A percentile compares a stretch with the other conserved stretches of the same genome.
phyloP scores from a whole-genome alignment of 2,888 invertebrate species.

The Saturnia pavonia region DNA sequence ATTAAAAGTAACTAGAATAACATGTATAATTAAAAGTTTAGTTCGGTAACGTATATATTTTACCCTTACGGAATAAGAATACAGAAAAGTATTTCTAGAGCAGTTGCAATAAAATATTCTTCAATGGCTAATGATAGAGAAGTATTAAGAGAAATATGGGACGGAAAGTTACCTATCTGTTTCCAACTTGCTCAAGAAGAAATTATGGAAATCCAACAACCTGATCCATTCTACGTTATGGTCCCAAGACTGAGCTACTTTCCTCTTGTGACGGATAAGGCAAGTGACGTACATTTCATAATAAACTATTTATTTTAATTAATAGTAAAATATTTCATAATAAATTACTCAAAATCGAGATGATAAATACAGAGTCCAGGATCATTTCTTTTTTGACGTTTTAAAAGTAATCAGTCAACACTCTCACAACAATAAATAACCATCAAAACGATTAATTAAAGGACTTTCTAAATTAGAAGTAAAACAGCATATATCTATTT shows the following conservation, averaged over 20 bases:
- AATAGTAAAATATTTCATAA: no score
- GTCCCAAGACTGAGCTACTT: constrained; percentile 96
- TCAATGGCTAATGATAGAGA: constrained; percentile 97
- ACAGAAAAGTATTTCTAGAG: not conserved
- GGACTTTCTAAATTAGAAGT: no score
- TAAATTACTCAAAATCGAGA: no score
- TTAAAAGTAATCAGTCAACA: not conserved
- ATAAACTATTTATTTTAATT: no score
- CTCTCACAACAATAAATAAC: not conserved
- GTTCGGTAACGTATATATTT: not conserved
- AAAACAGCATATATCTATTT: no score
- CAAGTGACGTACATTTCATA: constrained; percentile 48
- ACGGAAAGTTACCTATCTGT: constrained; percentile 96
- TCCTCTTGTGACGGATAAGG: constrained; percentile 97
- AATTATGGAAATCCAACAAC: constrained; percentile 92
- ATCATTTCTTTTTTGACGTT: not conserved
- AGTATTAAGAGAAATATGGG: constrained; percentile 97
- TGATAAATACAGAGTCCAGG: not conserved
- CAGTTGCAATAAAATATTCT: not conserved
- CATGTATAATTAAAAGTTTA: no score
- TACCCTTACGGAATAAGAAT: not conserved
- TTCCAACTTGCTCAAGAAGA: constrained; percentile 95
- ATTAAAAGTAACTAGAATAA: no score
- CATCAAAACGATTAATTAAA: no score
- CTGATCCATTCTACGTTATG: constrained; percentile 96